These are phyloP conservation scores for Melanotaenia pygmaea DNA, from an alignment of 2,797 vertebrate species.

Conservation along the genomic window DNA sequence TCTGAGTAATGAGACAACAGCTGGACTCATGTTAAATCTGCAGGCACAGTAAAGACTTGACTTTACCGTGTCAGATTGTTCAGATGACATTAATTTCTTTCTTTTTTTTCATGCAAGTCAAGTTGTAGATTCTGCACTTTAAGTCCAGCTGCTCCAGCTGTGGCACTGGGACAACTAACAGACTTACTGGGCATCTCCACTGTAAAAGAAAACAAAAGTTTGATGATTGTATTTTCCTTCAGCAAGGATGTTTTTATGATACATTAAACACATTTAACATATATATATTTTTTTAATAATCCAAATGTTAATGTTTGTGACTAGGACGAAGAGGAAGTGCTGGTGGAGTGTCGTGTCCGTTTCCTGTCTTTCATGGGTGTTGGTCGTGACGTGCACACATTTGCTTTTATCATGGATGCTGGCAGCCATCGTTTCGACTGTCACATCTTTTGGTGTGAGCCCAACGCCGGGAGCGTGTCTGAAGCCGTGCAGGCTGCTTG, in stretches of 20 bases:
- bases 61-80: not conserved
- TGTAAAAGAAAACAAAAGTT: not conserved
- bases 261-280: not conserved
- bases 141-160: not conserved
- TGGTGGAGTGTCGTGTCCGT: slow-evolving; percentile 96
- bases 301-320: slow-evolving; percentile 2
- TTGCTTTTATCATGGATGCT: slow-evolving; percentile 97
- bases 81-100: not conserved
- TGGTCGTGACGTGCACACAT: slow-evolving; percentile 90
- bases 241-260: not conserved
- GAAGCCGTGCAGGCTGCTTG: slow-evolving; percentile 98
- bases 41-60: not conserved
- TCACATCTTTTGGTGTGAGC: slow-evolving; percentile 97
- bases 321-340: slow-evolving; percentile 90
- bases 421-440: slow-evolving; percentile 95
- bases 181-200: not conserved
- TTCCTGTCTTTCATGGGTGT: slow-evolving; percentile 99
- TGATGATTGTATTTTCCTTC: not conserved
- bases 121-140: not conserved
- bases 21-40: not conserved
- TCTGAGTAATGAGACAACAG: not conserved
- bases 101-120: not conserved
- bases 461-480: slow-evolving; percentile 92
- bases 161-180: not conserved
- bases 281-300: not conserved